Evolutionary conservation across 2,888 invertebrate genomes (phyloP).

Genomic region (Diarsia brunnea): DNA sequence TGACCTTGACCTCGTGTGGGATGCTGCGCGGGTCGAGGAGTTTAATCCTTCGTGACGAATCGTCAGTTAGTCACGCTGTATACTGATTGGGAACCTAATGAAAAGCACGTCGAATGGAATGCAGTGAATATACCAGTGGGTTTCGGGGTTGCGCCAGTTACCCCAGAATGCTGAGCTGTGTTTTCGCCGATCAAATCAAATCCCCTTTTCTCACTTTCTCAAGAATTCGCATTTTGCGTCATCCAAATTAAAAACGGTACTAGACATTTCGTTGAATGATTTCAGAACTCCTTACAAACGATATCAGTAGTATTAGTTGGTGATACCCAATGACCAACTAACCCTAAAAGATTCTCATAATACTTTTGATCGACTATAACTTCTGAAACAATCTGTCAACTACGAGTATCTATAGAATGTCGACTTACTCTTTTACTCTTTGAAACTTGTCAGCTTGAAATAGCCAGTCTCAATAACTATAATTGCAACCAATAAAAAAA

Average conservation of each 20-base stretch:
- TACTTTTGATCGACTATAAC: background rate
- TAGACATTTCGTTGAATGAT: background rate
- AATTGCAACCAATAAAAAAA: background rate
- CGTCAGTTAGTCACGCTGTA: constrained; percentile 77
- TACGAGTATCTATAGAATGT: background rate
- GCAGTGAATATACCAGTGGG: constrained; percentile 73
- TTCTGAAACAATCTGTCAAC: constrained; percentile 1
- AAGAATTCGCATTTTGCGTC: constrained; percentile 1
- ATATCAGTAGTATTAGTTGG: background rate
- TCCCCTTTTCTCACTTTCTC: constrained; percentile 27
- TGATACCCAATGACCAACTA: background rate
- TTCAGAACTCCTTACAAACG: background rate
- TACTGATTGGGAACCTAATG: constrained; percentile 85
- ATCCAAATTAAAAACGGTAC: background rate
- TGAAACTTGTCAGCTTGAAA: too few relatives aligned
- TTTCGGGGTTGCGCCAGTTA: constrained; percentile 56
- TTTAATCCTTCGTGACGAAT: constrained; percentile 88
- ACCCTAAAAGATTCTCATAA: background rate
- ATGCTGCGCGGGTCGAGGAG: constrained; percentile 65
- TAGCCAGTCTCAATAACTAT: too few relatives aligned
- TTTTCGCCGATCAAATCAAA: constrained; percentile 9
- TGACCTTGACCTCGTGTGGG: constrained; percentile 80
- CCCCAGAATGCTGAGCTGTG: constrained; percentile 38
- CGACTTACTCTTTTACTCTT: background rate
- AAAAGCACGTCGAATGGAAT: constrained; percentile 79